phyloP scores from a whole-genome alignment of 2,113 vertebrate genomes.

The Ceyx melanurus region DNA sequence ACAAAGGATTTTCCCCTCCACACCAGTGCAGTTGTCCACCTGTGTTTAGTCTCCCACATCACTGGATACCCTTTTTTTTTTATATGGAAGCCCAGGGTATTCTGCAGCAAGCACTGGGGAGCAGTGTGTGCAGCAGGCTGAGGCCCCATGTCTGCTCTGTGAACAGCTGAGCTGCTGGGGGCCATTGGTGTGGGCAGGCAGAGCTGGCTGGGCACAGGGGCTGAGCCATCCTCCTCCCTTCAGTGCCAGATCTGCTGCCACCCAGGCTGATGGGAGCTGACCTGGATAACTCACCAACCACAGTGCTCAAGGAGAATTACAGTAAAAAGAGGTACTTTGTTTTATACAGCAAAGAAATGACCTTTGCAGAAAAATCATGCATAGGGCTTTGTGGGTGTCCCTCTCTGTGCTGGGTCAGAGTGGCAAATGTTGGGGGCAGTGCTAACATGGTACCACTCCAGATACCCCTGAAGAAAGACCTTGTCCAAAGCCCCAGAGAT shows the following conservation, averaged over 20 bases:
- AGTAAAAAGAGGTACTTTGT: not conserved
- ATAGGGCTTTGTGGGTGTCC: not conserved
- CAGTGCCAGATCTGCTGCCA: not conserved
- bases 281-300: not conserved
- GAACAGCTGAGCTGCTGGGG: not conserved
- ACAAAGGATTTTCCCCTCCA: not conserved
- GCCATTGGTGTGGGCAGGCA: fast-evolving
- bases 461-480: not conserved
- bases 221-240: not conserved
- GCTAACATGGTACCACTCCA: not conserved
- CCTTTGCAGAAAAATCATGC: not conserved
- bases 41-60: not conserved
- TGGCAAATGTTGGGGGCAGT: fast-evolving
- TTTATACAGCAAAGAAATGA: not conserved
- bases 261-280: not conserved
- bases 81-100: not conserved
- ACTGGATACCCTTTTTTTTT: not conserved
- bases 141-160: fast-evolving
- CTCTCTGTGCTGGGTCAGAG: not conserved
- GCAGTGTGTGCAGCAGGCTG: not conserved
- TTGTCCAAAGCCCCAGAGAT: not conserved
- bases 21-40: not conserved
- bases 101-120: not conserved
- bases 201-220: not conserved
- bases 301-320: not conserved